Base-by-base conservation (phyloP, 2,113 vertebrate genomes). In the Laticauda colubrina region DNA sequence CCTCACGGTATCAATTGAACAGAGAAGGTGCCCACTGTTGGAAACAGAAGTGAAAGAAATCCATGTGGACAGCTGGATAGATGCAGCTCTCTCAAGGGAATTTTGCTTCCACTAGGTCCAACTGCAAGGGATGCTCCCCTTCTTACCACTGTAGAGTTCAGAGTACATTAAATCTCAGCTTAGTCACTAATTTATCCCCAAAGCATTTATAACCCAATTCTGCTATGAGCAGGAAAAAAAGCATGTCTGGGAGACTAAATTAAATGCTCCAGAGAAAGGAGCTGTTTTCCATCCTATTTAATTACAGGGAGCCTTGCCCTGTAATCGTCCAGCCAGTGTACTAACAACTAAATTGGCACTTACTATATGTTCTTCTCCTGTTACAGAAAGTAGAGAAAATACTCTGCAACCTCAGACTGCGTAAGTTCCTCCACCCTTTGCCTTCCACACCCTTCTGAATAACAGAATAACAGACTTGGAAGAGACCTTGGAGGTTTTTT, bases 291-390 rank as follows among this genome's bases (percentile, higher is more conserved):
- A 94, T 92, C 85, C 54, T 45, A 1, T 15, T 5, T 95, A 91
- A 93, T 94, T 95, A 92, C 92, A 89, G 9, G 90, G 90, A 92
- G 96, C 95, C 92, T 94, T 95, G 96, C 94, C 43, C 93, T 97
- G 91, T 93, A 45, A 45, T 45, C 5, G 45, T 85, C 94, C 91
- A 12, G 0, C 92, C 95, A 95, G 96, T 91, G 93, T 95, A 90
- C 34, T 92, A 15, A 26, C 94, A 95, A 95, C 94, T 95, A 95
- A 94, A 93, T 87, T 93, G 85, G 45, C 1, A 91, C 94, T 96
- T 95, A 95, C 95, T 96, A 90, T 94, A 34, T 59, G 12, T 0
- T 89, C 57, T 55, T 81, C 20, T 57, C 69, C 93, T 0, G 20
- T 1, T 45, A 20, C 2, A 23, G 75, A 39, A 75, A 81, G 34